A percentile compares a stretch with the other conserved stretches of the same genome.
Conservation (phyloP, 2,113 vertebrate species). For the Sapajus apella region DNA sequence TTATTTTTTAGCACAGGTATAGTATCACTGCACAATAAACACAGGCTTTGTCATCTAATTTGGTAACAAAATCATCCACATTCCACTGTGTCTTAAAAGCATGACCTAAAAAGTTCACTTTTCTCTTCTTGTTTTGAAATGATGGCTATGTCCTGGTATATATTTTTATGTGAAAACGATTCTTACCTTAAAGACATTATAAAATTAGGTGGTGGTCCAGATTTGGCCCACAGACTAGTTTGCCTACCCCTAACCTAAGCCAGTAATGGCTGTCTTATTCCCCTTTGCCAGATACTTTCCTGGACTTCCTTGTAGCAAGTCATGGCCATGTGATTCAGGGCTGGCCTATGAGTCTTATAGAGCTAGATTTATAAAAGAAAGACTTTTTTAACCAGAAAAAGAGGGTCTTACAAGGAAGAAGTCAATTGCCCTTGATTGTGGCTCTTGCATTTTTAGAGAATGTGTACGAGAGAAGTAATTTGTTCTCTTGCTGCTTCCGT, state of each 20-base stretch:
- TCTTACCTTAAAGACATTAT: neutral
- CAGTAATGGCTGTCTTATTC: neutral
- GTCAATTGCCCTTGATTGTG: neutral
- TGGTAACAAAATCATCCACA: too few relatives aligned
- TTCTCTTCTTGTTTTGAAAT: neutral
- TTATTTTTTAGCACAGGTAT: too few relatives aligned
- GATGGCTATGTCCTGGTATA: neutral
- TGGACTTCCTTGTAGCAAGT: neutral
- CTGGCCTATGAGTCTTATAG: neutral
- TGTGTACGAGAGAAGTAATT: neutral
- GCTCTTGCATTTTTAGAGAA: neutral
- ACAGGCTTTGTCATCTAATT: too few relatives aligned
- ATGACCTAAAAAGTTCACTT: neutral
- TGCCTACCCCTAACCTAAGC: neutral
- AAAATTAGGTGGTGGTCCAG: neutral
- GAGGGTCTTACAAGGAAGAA: neutral
- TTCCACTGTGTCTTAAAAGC: too few relatives aligned
- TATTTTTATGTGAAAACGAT: neutral
- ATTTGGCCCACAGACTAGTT: neutral
- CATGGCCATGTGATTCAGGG: neutral
- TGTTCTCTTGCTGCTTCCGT: neutral
- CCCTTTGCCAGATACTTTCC: neutral
- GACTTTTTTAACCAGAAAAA: neutral
- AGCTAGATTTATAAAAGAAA: neutral
- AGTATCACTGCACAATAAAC: too few relatives aligned